These are phyloP conservation scores for Dreissena rostriformis DNA, from an alignment of 1,140 invertebrate genomes.

Conservation along the genomic window DNA sequence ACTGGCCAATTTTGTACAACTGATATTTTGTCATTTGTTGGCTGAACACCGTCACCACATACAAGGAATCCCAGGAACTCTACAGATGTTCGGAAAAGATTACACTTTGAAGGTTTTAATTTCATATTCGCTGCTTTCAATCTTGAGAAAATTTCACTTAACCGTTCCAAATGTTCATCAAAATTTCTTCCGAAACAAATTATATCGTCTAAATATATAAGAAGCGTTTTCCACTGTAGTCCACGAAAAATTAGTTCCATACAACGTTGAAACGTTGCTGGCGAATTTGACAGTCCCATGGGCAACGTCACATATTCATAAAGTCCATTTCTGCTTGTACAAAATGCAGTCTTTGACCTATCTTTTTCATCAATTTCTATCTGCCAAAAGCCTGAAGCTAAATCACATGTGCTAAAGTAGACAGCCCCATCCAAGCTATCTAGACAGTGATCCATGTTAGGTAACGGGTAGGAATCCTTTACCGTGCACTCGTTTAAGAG, in stretches of 20 bases:
- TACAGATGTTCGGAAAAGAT: constrained; percentile 17
- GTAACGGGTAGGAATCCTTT: constrained; percentile 27
- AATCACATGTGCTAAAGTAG: constrained; percentile 12
- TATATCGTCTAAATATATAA: constrained; percentile 36
- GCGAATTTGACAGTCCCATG: constrained; percentile 15
- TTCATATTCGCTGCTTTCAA: background rate
- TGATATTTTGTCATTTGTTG: background rate
- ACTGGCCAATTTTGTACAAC: constrained; percentile 16
- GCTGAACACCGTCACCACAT: background rate
- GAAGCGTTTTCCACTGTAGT: constrained; percentile 4
- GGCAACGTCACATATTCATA: constrained; percentile 15
- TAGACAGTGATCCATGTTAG: constrained; percentile 15
- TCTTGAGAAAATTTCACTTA: background rate
- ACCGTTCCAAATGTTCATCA: background rate
- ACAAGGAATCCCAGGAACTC: constrained; percentile 7
- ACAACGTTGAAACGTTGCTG: constrained; percentile 1
- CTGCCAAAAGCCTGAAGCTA: constrained; percentile 32
- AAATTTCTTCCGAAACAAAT: background rate
- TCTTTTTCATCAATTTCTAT: constrained; percentile 13
- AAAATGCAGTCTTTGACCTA: constrained; percentile 32
- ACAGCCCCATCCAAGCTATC: background rate
- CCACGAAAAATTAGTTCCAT: constrained; percentile 3
- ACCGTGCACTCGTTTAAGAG: background rate
- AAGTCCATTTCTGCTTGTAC: constrained; percentile 23
- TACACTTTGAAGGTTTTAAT: constrained; percentile 32